Base-by-base conservation (phyloP, 1,140 invertebrate genomes). In the Fopius arisanus region DNA sequence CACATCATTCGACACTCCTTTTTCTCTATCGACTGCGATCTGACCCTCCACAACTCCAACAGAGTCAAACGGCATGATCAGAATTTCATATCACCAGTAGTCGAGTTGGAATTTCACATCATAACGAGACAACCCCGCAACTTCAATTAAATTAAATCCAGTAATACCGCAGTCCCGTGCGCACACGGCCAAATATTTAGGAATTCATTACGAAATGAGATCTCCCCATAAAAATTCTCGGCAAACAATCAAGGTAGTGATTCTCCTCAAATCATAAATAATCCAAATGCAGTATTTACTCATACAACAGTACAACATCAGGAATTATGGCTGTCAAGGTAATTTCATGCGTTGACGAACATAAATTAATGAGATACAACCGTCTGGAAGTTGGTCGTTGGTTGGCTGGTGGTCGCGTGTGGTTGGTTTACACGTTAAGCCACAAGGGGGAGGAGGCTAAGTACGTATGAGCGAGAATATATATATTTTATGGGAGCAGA, bases 331-430 rank as follows among this genome's bases (percentile, higher is more conserved):
- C 19, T 59, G 69, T 72, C 63, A 73, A 41, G 40, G 28, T 67
- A 73, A 73, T 69, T 74, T 69, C 51, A 43, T 37, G 48, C 26
- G 48, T 66, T 16, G 33, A 31, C 40, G 67, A 73, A 67, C 62
- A 67, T 74, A 74, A 74, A 69, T 74, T 74, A 74, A 74, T 74
- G 65, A 51, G 71, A 67, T 73, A 67, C 63, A 66, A 67, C 6
- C 41, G 26, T 66, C 63, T 67, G 62, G 40, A 67, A 66, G 41
- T 67, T 73, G 33, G 62, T 48, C 26, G 63, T 67, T 51, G 43
- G 68, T 70, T 70, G 68, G 29, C 14, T 43, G 12, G 48, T 28
- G 48, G 40, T 48, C 66, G 26, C 26, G 37, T 51, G 43, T 28
- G 68, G 68, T 70, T 70, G 48, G 41, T 70, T 59, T 54, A 43